These are phyloP conservation scores for Eurystomus gularis DNA, from an alignment of 2,113 vertebrate genomes.

Conservation along the genomic window DNA sequence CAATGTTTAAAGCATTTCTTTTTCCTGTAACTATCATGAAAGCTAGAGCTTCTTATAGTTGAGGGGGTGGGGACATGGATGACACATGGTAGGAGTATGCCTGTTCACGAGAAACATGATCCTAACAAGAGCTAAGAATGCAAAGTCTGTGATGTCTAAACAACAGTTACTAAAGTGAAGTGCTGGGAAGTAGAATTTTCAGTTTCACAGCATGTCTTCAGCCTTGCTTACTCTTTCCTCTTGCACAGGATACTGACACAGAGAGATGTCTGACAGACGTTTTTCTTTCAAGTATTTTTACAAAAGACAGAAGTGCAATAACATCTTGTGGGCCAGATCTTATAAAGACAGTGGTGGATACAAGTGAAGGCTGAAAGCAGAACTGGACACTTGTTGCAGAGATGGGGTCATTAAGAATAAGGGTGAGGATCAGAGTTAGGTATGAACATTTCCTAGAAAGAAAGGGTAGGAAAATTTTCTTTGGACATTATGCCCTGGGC, in stretches of 20 bases:
- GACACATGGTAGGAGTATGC: neutral
- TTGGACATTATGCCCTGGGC: neutral
- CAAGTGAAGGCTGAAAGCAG: neutral
- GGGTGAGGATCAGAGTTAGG: neutral
- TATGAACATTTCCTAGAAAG: neutral
- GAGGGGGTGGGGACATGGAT: no score
- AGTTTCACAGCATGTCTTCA: neutral
- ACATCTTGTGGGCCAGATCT: neutral
- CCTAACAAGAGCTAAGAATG: neutral
- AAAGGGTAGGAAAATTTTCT: neutral
- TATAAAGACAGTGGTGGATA: neutral
- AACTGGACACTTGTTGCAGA: accelerated
- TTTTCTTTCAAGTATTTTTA: neutral
- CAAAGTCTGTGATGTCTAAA: neutral
- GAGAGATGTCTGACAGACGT: neutral
- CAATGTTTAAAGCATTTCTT: neutral
- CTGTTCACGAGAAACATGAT: neutral
- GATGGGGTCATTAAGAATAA: neutral
- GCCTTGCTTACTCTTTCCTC: neutral
- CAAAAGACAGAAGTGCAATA: neutral
- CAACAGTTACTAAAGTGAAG: neutral
- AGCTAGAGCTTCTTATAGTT: neutral
- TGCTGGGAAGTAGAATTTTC: neutral
- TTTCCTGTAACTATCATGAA: neutral
- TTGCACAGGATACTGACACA: neutral